Evolutionary conservation across 2,113 vertebrate genomes (phyloP), one percentile per base, ranked within the genome.

Genomic region (Tapirus terrestris): DNA sequence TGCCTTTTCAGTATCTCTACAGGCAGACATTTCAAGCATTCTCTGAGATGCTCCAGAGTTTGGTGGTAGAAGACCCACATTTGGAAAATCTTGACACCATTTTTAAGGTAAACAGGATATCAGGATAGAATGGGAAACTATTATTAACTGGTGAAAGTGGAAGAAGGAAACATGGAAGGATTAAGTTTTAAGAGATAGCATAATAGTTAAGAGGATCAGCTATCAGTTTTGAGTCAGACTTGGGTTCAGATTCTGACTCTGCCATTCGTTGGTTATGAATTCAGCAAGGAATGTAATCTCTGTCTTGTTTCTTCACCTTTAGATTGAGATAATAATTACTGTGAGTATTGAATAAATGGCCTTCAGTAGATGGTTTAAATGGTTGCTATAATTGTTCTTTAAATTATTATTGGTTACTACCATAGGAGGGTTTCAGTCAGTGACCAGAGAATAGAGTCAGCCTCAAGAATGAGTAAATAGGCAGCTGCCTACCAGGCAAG

Each of bases 1-100:
- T 63, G n/a, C 60, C 63, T 93, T 79, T 88, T 93, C 80, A 98
- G 97, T 91, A 17, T 97, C 96, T 97, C 89, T 97, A 97, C 91
- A 98, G 91, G 92, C 96, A 96, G 75, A 97, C 86, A 0, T 96
- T 98, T 80, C 96, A 97, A 82, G 91, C 94, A 0, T 98, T 98
- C 83, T 93, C 36, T 45, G 96, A 97, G 95, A 98, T 97, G 97
- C 97, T 98, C 25, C 97, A 98, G 83, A 98, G 96, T 88, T 94
- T 98, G 73, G 97, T 98, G 90, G 18, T 98, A 21, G 93, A 94
- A 92, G 98, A 98, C 45, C 95, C 92, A 87, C 93, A 98, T 90
- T 81, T 98, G 95, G 97, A 97, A 98, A 97, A 95, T 33, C 63
- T 98, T 79, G 93, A 97, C 61, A 67, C 29, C 79, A 96, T 98